These are phyloP conservation scores for Girardinichthys multiradiatus DNA, from an alignment of 2,113 vertebrate species.

Conservation along the genomic window DNA sequence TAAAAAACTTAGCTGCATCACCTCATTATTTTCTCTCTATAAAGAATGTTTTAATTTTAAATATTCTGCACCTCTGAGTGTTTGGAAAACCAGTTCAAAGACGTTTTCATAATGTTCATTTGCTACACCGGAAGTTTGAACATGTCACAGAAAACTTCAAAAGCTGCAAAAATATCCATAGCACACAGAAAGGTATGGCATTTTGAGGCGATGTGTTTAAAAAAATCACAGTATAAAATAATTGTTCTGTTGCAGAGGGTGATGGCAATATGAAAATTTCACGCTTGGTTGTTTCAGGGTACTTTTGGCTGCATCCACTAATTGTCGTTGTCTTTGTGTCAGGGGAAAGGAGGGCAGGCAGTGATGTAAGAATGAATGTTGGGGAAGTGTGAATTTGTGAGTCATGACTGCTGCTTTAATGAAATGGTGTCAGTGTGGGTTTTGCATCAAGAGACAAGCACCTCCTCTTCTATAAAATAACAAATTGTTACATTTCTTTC, in stretches of 20 bases:
- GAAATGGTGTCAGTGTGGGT: background rate
- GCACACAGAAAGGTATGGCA: slow-evolving; percentile 22
- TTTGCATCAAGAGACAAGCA: background rate
- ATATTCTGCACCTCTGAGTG: slow-evolving; percentile 19
- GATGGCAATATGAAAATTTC: background rate
- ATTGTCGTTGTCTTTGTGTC: slow-evolving; percentile 12
- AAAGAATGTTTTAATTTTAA: background rate
- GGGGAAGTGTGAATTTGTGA: background rate
- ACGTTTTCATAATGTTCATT: slow-evolving; percentile 37
- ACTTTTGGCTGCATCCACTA: background rate
- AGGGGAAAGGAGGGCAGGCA: background rate
- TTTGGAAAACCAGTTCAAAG: slow-evolving; percentile 29
- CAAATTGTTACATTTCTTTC: background rate
- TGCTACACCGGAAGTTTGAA: slow-evolving; percentile 47
- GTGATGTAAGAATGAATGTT: slow-evolving; percentile 2
- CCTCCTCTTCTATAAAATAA: background rate
- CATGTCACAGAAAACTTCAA: slow-evolving; percentile 15
- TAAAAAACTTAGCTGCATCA: too few species aligned
- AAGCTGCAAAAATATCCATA: slow-evolving; percentile 25
- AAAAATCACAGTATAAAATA: slow-evolving; percentile 3
- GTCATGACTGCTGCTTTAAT: slow-evolving; percentile 13
- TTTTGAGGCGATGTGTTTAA: slow-evolving; percentile 19
- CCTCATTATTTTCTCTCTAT: background rate
- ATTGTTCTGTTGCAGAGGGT: background rate
- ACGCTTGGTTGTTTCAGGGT: background rate